Conservation (phyloP, 2,797 vertebrate genomes). For the Neosalanx taihuensis region DNA sequence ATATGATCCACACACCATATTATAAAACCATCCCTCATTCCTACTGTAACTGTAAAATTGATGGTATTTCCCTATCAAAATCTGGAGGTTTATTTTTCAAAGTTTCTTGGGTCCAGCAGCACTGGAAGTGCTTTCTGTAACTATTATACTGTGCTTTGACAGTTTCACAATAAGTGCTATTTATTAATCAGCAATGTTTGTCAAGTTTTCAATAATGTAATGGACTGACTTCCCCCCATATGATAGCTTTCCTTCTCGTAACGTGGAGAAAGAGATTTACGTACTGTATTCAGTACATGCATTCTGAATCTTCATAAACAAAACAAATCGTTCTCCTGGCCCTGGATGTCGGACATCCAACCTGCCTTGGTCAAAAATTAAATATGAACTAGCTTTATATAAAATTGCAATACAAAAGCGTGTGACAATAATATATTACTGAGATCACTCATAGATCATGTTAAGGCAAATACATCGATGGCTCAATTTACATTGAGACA, state of each 20-base stretch:
- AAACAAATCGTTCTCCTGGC: neutral
- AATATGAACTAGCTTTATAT: conserved; percentile 19
- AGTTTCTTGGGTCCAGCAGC: conserved; percentile 16
- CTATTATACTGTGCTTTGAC: conserved; percentile 55
- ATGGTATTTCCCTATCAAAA: conserved; percentile 13
- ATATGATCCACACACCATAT: conserved; percentile 21
- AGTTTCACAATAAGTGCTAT: conserved; percentile 65
- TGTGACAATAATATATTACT: conserved; percentile 6
- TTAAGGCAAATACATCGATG: conserved; percentile 35
- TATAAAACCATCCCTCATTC: conserved; percentile 15
- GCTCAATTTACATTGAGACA: conserved; percentile 27
- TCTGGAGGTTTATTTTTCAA: conserved; percentile 13
- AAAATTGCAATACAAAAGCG: conserved; percentile 12
- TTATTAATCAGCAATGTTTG: conserved; percentile 14
- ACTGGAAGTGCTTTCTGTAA: conserved; percentile 35
- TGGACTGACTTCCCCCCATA: conserved; percentile 17
- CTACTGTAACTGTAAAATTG: conserved; percentile 22
- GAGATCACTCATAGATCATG: conserved; percentile 20
- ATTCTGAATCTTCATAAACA: conserved; percentile 5
- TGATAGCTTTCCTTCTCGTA: conserved; percentile 16
- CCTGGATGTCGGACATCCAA: conserved; percentile 20
- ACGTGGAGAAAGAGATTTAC: neutral
- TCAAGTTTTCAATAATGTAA: conserved; percentile 10
- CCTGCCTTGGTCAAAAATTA: conserved; percentile 27
- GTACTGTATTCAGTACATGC: conserved; percentile 3